A percentile compares a stretch with the other conserved stretches of the same genome.
Evolutionary conservation across 2,113 vertebrate genomes (phyloP).

Genomic region (Mirounga angustirostris): DNA sequence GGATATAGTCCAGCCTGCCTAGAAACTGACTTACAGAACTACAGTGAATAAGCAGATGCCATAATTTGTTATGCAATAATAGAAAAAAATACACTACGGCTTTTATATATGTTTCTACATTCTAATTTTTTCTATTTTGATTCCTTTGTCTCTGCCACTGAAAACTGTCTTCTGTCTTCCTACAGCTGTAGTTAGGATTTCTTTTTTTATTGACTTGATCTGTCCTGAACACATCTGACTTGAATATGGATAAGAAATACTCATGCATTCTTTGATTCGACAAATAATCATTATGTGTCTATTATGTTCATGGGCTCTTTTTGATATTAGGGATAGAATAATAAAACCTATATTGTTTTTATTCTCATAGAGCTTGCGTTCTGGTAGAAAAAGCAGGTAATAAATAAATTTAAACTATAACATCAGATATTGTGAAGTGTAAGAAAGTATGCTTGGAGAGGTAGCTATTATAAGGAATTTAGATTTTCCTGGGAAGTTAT

Average conservation of each 20-base stretch:
- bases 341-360: not conserved
- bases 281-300: not conserved
- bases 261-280: not conserved
- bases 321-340: not conserved
- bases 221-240: not conserved
- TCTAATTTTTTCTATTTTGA: not conserved
- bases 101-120: not conserved
- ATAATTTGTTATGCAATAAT: not conserved
- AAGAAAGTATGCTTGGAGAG: not conserved
- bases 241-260: conserved; percentile 28
- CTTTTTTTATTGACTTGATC: not conserved
- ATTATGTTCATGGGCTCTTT: not conserved
- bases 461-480: not conserved
- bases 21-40: not conserved
- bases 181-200: not conserved
- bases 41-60: not conserved
- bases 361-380: not conserved
- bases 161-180: conserved; percentile 37
- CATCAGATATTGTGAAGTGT: not conserved
- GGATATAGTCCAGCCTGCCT: not conserved
- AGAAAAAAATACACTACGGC: not conserved
- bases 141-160: not conserved
- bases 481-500: not conserved
- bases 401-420: not conserved
- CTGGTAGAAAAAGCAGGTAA: not conserved